Conservation (phyloP, 2,888 invertebrate species). For the Liposcelis brunnea region DNA sequence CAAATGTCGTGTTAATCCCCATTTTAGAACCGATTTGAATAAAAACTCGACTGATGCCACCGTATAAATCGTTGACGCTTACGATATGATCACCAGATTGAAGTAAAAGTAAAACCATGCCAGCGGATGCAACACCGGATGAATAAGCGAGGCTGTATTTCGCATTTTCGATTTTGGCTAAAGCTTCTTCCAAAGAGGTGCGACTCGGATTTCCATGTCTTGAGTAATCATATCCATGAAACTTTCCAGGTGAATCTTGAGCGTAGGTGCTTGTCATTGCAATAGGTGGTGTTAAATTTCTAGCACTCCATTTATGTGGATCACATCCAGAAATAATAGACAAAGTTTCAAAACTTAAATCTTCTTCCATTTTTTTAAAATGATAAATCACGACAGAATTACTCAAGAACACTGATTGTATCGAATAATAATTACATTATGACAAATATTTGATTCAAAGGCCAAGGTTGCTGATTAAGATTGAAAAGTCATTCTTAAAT, state of each 20-base stretch:
- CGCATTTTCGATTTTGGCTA: conserved; percentile 80
- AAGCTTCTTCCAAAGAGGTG: conserved; percentile 67
- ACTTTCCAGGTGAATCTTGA: conserved; percentile 69
- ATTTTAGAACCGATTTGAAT: conserved; percentile 44
- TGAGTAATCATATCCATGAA: conserved; percentile 65
- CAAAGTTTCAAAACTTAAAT: too few species aligned
- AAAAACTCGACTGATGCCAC: conserved; percentile 43
- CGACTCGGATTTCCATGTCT: conserved; percentile 91
- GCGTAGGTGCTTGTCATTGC: conserved; percentile 83
- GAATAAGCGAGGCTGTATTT: conserved; percentile 69
- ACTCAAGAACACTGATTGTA: too few species aligned
- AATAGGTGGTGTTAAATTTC: conserved; percentile 45
- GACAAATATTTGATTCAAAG: too few species aligned
- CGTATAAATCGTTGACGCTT: conserved; percentile 85
- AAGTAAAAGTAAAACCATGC: conserved; percentile 56
- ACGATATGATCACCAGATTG: conserved; percentile 78
- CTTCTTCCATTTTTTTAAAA: too few species aligned
- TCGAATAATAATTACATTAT: too few species aligned
- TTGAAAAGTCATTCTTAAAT: too few species aligned
- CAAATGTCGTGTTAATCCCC: conserved; percentile 57
- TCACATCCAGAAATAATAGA: too few species aligned
- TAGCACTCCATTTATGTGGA: too few species aligned
- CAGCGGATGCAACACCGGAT: conserved; percentile 79
- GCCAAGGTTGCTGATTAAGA: too few species aligned
- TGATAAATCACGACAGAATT: too few species aligned